These are phyloP conservation scores for Unio pictorum DNA, from an alignment of 2,888 invertebrate species.

Conservation along the genomic window DNA sequence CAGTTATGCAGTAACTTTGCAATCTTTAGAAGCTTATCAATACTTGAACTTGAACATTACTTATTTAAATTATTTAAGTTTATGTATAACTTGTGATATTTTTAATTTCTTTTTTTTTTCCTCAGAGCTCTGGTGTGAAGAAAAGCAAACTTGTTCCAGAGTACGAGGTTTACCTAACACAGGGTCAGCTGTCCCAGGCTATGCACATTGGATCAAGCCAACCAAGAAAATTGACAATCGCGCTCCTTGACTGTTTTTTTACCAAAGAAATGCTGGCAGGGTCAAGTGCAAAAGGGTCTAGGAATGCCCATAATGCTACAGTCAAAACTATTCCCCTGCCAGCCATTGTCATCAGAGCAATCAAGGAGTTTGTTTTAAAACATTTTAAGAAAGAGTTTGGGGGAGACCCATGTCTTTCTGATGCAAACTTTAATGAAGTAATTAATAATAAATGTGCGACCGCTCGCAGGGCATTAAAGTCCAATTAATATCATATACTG, in stretches of 20 bases:
- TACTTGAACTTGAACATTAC: too few relatives aligned
- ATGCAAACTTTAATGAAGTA: constrained; percentile 11
- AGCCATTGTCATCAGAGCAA: neutral
- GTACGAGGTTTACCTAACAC: constrained; percentile 3
- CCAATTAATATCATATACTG: neutral
- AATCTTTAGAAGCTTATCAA: too few relatives aligned
- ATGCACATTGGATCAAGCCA: neutral
- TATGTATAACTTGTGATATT: too few relatives aligned
- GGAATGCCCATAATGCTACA: constrained; percentile 8
- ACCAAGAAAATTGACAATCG: constrained; percentile 8
- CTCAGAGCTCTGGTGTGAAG: constrained; percentile 12
- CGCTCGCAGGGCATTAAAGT: constrained; percentile 7
- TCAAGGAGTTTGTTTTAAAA: constrained; percentile 6
- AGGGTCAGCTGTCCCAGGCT: constrained; percentile 9
- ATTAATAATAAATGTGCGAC: constrained; percentile 15
- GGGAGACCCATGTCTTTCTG: neutral
- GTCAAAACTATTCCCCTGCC: neutral
- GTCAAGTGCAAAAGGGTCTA: too few relatives aligned
- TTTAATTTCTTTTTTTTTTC: constrained; percentile 9
- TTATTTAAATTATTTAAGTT: too few relatives aligned
- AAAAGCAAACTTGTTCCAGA: constrained; percentile 4
- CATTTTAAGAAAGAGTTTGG: constrained; percentile 1
- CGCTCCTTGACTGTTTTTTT: constrained; percentile 4
- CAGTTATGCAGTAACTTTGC: too few relatives aligned
- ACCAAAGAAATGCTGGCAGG: constrained; percentile 6